Evolutionary conservation across 2,888 invertebrate genomes (phyloP).

Genomic region (Sthenelais limicola): DNA sequence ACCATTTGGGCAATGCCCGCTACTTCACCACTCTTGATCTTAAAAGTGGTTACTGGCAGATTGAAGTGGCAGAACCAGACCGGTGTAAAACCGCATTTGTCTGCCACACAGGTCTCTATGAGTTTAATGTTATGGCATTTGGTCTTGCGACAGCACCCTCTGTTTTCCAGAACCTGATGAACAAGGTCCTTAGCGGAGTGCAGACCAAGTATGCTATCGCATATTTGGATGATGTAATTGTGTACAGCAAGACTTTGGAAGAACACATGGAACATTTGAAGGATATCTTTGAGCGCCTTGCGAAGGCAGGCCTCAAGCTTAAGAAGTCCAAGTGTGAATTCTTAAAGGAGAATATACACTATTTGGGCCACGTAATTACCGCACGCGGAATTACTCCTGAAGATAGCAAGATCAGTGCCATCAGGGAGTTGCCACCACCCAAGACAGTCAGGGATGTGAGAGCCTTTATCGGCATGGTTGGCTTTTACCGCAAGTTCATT

Average conservation of each 20-base stretch:
- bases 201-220: neutral
- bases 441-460: neutral
- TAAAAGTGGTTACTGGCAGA: neutral
- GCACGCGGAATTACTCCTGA: neutral
- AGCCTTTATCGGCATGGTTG: neutral
- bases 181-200: neutral
- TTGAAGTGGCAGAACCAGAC: neutral
- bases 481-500: neutral
- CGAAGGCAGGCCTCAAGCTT: neutral
- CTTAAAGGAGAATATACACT: neutral
- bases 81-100: conserved; percentile 1
- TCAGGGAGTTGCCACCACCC: neutral
- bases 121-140: neutral
- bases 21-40: conserved; percentile 1
- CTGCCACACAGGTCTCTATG: neutral
- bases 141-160: neutral
- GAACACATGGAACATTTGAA: conserved; percentile 9
- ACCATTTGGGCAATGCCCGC: neutral
- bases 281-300: neutral
- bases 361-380: conserved; percentile 1
- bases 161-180: neutral
- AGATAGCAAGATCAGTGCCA: no score
- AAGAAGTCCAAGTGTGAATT: conserved; percentile 17
- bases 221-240: conserved; percentile 25
- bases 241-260: conserved; percentile 1